Conservation (phyloP, 2,113 vertebrate species). For the Alethe diademata region DNA sequence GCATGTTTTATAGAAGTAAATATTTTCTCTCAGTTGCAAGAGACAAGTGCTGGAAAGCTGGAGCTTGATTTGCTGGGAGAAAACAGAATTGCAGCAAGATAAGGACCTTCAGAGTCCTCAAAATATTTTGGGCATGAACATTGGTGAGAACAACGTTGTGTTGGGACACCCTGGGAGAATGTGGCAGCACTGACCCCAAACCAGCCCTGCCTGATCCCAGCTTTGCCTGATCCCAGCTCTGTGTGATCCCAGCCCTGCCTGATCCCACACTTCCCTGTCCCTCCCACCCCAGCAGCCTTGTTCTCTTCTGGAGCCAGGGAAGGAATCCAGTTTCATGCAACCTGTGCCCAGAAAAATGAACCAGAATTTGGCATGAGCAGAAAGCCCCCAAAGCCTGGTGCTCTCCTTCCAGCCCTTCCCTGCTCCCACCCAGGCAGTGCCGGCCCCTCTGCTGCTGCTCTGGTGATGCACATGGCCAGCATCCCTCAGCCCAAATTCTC, state of each 20-base stretch:
- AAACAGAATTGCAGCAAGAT: background rate
- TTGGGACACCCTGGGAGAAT: accelerated
- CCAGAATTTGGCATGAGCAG: accelerated
- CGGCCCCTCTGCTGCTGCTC: accelerated
- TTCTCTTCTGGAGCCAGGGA: background rate
- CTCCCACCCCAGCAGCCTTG: background rate
- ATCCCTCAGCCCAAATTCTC: background rate
- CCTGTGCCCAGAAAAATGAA: accelerated
- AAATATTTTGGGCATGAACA: too few relatives aligned
- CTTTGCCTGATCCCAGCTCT: background rate
- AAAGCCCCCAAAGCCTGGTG: background rate
- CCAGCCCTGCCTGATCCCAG: background rate
- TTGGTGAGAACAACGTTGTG: accelerated
- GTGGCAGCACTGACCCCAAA: accelerated
- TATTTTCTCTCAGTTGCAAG: accelerated
- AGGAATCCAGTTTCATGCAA: accelerated
- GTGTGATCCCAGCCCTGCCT: accelerated
- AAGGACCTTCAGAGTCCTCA: background rate
- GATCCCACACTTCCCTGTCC: background rate
- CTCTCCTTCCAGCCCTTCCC: background rate
- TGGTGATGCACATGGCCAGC: accelerated
- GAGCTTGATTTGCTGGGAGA: background rate
- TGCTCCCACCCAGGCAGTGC: background rate
- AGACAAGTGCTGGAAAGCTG: background rate
- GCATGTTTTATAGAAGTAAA: background rate